Evolutionary conservation across 2,797 vertebrate genomes (phyloP), one percentile per base, ranked within the genome.

Genomic region (Lates japonicus): DNA sequence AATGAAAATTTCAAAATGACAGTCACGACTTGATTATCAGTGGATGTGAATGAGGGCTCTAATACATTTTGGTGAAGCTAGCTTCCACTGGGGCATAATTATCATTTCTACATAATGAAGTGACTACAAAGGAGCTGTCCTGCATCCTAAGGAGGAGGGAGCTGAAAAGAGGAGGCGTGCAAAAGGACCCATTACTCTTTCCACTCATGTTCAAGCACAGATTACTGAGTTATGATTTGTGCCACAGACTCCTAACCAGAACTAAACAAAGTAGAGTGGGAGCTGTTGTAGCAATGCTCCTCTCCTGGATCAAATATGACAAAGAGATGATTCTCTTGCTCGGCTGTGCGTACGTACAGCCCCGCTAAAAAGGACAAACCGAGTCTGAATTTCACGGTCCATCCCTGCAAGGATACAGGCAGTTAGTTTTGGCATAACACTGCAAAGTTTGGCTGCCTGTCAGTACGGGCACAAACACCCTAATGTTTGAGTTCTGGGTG

Each of bases 91-190:
- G 90, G 90, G 87, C 84, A 81, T 89, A 90, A 92, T 94, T 94
- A 93, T 91, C 81, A 90, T 93, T 91, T 92, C 84, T 80, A 83
- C 88, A 92, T 88, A 91, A 94, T 93, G 88, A 94, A 92, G 84
- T 82, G 84, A 93, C 90, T 85, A 90, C 88, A 91, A 92, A 90
- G 72, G 82, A 92, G 85, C 84, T 75, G 80, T 81, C 84, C 88
- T 87, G 89, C 91, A 94, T 94, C 87, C 75, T 83, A 89, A 86
- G 62, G 39, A 88, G 83, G 76, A 65, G 42, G 13, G 49, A 66
- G 62, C 54, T 33, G 59, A 55, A 81, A 68, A 61, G 59, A 89
- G 16, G 68, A 87, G 74, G 78, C 49, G 16, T 73, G 69, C 66
- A 51, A 70, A 29, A 78, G 67, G 37, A 79, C 22, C 72, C 70